These are phyloP conservation scores for Microchirus variegatus DNA, from an alignment of 2,797 vertebrate species.

Conservation along the genomic window DNA sequence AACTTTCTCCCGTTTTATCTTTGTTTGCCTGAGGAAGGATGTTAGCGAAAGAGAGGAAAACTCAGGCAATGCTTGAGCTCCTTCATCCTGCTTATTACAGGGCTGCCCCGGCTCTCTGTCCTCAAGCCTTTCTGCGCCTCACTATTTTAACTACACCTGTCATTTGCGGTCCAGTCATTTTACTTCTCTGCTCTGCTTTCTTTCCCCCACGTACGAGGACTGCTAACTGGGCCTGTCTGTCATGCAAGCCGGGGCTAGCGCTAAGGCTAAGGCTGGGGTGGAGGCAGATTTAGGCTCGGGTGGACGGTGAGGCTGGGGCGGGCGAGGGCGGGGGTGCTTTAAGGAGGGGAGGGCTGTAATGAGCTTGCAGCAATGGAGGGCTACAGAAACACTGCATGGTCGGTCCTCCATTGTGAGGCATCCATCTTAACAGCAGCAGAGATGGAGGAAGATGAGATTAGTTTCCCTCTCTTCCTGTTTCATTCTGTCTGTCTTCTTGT, in stretches of 20 bases:
- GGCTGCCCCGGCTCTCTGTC: slow-evolving; percentile 71
- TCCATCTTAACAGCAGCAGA: slow-evolving; percentile 75
- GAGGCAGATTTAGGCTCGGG: slow-evolving; percentile 66
- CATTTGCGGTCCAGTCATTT: slow-evolving; percentile 86
- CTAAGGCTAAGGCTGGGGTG: slow-evolving; percentile 50
- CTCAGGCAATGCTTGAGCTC: slow-evolving; percentile 73
- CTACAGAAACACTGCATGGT: slow-evolving; percentile 65
- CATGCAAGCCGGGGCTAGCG: slow-evolving; percentile 73
- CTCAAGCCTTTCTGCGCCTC: slow-evolving; percentile 79
- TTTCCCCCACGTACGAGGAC: slow-evolving; percentile 75
- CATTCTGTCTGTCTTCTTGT: slow-evolving; percentile 37
- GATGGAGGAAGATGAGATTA: slow-evolving; percentile 40
- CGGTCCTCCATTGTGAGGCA: slow-evolving; percentile 68
- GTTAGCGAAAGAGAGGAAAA: slow-evolving; percentile 72
- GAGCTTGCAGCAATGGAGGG: slow-evolving; percentile 72
- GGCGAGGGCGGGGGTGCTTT: slow-evolving; percentile 61
- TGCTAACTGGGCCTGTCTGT: slow-evolving; percentile 83
- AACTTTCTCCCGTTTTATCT: slow-evolving; percentile 74
- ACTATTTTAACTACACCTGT: slow-evolving; percentile 87
- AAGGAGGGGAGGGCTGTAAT: slow-evolving; percentile 70
- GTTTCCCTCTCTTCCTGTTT: slow-evolving; percentile 29
- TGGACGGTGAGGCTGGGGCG: slow-evolving; percentile 55
- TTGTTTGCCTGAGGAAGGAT: slow-evolving; percentile 77
- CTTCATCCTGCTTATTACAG: slow-evolving; percentile 78
- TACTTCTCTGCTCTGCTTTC: slow-evolving; percentile 74